A percentile compares a stretch with the other conserved stretches of the same genome.
Conservation (phyloP, 2,888 invertebrate genomes). For the Phaedon cochleariae region DNA sequence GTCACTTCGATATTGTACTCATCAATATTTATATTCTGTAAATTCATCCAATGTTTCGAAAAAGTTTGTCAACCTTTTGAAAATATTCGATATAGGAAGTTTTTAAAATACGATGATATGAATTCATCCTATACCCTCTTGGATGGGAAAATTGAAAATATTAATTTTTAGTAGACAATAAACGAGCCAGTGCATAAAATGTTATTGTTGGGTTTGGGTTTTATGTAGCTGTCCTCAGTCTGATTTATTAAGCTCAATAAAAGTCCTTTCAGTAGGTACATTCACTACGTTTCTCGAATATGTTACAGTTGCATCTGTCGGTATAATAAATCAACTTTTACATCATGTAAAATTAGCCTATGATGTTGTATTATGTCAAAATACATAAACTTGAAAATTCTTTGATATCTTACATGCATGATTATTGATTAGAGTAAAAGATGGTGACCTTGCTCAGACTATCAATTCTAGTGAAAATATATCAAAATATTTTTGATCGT, state of each 20-base stretch:
- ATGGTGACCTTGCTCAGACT: too few relatives aligned
- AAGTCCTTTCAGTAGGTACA: background rate
- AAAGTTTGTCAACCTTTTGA: too few relatives aligned
- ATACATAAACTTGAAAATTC: background rate
- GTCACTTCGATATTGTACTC: too few relatives aligned
- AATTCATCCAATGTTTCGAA: too few relatives aligned
- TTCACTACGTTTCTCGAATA: background rate
- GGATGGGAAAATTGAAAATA: too few relatives aligned
- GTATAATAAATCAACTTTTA: background rate
- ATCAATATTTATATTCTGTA: too few relatives aligned
- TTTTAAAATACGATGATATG: too few relatives aligned
- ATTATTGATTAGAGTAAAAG: too few relatives aligned
- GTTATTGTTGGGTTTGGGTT: background rate
- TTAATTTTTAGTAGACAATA: background rate
- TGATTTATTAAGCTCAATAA: background rate
- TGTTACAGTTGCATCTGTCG: background rate
- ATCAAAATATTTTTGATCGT: too few relatives aligned
- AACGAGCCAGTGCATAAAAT: background rate
- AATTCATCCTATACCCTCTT: too few relatives aligned
- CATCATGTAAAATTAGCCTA: background rate
- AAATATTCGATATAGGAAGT: too few relatives aligned
- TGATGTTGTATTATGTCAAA: background rate
- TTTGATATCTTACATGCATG: background rate
- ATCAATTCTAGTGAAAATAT: too few relatives aligned
- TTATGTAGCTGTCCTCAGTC: background rate